These are phyloP conservation scores for Macropis europaea DNA, from an alignment of 2,888 invertebrate species.

Conservation along the genomic window DNA sequence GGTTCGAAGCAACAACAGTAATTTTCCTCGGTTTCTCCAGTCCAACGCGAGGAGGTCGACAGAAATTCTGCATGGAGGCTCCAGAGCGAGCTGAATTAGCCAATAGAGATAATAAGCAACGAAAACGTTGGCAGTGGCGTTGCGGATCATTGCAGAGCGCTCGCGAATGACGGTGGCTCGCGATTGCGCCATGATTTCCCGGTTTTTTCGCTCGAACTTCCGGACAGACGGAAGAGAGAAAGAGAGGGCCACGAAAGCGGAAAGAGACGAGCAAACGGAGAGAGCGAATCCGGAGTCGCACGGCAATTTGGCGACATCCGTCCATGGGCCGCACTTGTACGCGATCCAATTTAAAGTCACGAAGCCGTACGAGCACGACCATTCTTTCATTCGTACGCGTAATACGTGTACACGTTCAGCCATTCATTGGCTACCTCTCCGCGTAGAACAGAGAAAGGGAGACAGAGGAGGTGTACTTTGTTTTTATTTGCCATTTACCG, in stretches of 20 bases:
- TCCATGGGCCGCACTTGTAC: slow-evolving; percentile 76
- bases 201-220: slow-evolving; percentile 57
- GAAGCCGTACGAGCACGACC: slow-evolving; percentile 70
- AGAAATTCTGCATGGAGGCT: no score
- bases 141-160: no score
- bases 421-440: slow-evolving; percentile 63
- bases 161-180: not conserved
- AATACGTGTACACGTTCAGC: slow-evolving; percentile 52
- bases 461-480: slow-evolving; percentile 57
- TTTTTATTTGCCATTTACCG: slow-evolving; percentile 73
- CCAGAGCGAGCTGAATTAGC: no score
- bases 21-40: no score
- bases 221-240: slow-evolving; percentile 38
- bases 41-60: no score
- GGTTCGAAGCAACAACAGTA: no score
- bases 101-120: no score
- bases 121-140: no score
- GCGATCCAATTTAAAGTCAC: slow-evolving; percentile 77
- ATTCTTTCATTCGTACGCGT: slow-evolving; percentile 71
- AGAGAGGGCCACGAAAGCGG: slow-evolving; percentile 12
- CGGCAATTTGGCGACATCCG: slow-evolving; percentile 79
- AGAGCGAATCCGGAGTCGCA: slow-evolving; percentile 74
- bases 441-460: slow-evolving; percentile 40
- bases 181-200: slow-evolving; percentile 20
- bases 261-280: slow-evolving; percentile 38